phyloP scores from a whole-genome alignment of 2,888 invertebrate genomes.

The Aleiodes alternator region DNA sequence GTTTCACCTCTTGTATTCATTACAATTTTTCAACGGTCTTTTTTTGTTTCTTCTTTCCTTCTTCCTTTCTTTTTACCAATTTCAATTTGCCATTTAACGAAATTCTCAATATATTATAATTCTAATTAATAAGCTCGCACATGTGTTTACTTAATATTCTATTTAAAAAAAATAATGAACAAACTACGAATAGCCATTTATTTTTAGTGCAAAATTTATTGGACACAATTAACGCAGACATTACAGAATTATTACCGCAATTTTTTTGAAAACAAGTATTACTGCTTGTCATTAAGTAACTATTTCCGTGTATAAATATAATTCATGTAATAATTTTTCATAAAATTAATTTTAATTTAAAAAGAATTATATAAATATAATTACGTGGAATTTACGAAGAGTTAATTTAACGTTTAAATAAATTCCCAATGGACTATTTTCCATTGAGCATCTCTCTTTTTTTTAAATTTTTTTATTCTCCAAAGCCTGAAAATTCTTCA shows the following conservation, averaged over 20 bases:
- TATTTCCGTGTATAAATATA: background rate
- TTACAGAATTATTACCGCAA: background rate
- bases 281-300: slow-evolving; percentile 9
- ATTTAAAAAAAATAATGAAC: background rate
- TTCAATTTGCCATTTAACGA: background rate
- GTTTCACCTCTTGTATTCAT: background rate
- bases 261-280: slow-evolving; percentile 11
- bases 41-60: background rate
- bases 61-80: background rate
- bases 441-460: background rate
- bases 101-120: background rate
- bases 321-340: no score
- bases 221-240: slow-evolving; percentile 1
- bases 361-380: background rate
- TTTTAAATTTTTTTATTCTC: background rate
- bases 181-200: slow-evolving; percentile 4
- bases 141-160: background rate
- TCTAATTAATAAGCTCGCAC: background rate
- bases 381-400: background rate
- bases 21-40: background rate
- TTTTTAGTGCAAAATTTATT: slow-evolving; percentile 3
- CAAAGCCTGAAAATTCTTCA: background rate
- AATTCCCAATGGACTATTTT: slow-evolving; percentile 17
- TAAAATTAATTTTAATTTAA: no score
- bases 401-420: slow-evolving; percentile 24